Evolutionary conservation across 2,797 vertebrate genomes (phyloP).

Genomic region (Anguilla obscura): DNA sequence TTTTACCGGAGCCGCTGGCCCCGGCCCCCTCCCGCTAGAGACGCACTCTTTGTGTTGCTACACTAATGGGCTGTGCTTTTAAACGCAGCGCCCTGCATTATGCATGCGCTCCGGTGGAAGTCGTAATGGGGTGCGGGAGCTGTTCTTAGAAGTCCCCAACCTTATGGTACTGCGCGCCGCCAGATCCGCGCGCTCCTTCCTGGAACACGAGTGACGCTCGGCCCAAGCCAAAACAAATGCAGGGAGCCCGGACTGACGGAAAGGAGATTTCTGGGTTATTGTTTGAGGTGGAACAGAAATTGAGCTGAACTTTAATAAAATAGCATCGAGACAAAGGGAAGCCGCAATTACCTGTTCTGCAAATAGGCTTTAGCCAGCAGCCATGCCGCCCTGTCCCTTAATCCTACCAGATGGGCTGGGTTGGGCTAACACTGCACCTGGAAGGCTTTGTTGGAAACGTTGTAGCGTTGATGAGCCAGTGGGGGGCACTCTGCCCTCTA

Average conservation of each 20-base stretch:
- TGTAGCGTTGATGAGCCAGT: background rate
- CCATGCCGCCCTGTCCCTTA: background rate
- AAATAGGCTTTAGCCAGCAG: background rate
- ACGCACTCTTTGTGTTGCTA: conserved; percentile 37
- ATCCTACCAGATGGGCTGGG: background rate
- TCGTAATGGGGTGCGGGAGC: conserved; percentile 68
- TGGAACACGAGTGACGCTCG: background rate
- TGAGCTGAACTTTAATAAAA: background rate
- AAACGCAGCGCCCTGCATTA: conserved; percentile 71
- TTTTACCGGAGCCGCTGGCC: background rate
- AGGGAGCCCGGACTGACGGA: background rate
- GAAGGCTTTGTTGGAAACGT: background rate
- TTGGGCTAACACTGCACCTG: background rate
- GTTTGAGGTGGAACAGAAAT: background rate
- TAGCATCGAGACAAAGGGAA: background rate
- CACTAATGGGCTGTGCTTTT: conserved; percentile 71
- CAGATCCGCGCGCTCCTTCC: background rate
- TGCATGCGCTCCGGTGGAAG: conserved; percentile 68
- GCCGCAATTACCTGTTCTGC: background rate
- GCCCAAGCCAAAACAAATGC: background rate
- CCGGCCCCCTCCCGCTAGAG: conserved; percentile 17
- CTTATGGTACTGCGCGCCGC: background rate
- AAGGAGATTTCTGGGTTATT: background rate
- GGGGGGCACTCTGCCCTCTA: background rate
- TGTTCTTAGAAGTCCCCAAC: conserved; percentile 66